phyloP scores from a whole-genome alignment of 2,888 invertebrate genomes.

The Gastrophysa polygoni region DNA sequence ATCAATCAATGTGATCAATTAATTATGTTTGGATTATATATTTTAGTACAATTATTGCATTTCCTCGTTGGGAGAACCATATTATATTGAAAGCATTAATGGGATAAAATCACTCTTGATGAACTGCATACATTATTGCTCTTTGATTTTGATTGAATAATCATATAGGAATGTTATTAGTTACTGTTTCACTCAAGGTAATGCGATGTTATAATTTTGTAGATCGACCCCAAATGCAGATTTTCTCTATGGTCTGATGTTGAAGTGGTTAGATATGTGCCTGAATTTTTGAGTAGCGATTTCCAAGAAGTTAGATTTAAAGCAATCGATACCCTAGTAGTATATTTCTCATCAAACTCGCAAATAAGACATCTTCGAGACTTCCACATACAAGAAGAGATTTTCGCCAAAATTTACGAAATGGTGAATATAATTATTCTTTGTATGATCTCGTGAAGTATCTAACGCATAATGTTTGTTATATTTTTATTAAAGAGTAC shows the following conservation, averaged over 20 bases:
- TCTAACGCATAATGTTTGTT: background rate
- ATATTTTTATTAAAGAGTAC: slow-evolving; percentile 40
- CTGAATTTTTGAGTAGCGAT: slow-evolving; percentile 52
- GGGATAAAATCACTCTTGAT: too few species aligned
- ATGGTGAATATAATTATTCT: slow-evolving; percentile 36
- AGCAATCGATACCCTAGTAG: slow-evolving; percentile 53
- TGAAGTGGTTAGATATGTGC: slow-evolving; percentile 42
- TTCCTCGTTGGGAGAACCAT: too few species aligned
- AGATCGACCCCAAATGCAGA: slow-evolving; percentile 46
- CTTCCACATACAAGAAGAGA: slow-evolving; percentile 44
- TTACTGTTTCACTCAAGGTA: background rate
- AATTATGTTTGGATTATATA: too few species aligned
- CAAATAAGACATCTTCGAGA: slow-evolving; percentile 31
- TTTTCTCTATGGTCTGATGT: slow-evolving; percentile 44
- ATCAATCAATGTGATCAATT: too few species aligned
- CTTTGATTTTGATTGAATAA: too few species aligned
- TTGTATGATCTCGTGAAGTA: too few species aligned
- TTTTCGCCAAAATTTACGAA: slow-evolving; percentile 51
- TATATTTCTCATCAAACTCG: slow-evolving; percentile 47
- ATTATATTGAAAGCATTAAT: too few species aligned
- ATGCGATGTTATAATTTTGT: background rate
- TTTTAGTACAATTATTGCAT: too few species aligned
- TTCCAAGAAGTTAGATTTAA: slow-evolving; percentile 57
- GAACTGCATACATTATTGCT: too few species aligned
- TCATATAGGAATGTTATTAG: too few species aligned